Base-by-base conservation (phyloP, 30 jellyfish, hydroid and myxozoan genomes). In the Hydractinia echinata region DNA sequence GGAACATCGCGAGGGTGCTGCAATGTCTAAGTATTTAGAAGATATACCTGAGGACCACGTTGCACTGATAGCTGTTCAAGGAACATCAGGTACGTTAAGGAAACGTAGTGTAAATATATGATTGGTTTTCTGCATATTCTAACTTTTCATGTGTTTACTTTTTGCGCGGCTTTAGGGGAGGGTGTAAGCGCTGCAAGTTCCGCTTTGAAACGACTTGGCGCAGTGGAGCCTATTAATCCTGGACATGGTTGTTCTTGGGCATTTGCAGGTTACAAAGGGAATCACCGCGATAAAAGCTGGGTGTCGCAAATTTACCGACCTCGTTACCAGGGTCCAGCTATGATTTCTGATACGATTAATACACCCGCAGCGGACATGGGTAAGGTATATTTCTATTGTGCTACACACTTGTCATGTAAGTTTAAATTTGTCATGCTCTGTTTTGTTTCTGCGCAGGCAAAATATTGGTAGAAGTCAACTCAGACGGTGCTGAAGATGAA, bases 331-430 rank as follows among this genome's bases (percentile, higher is more conserved):
- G 97, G 97, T 5, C 97, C 97, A 19, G 95, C 97, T 0, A 89
- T 89, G 97, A 90, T 89, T 55, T 90, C 97, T 11, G 97, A 89
- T 64, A 89, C 85, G 97, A 89, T 89, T 68, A 85, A 89, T 78
- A 89, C 97, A 9, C 97, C 97, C 48, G 97, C 97, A 10, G 97
- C 97, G 16, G 97, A 89, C 70, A 89, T 83, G 86, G 97, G 97
- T 89, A 79, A 51, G 76, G 54, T 49, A 7, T 15, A 13, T 67
- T 13, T 15, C 14, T 11, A 10, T 67, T 13, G 20, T 15, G 21
- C 21, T 15, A 67, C 18, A 0, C n/a, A 13, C 11, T 3, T 58
- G 15, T 58, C 15, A 58, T 67, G 4, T 10, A 13, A 6, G 1
- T 3, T 71, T 71, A 8, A 71, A 11, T 30, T 71, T 71, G 0